These are phyloP conservation scores for Escarpia spicata DNA, from an alignment of 2,888 invertebrate genomes.

Conservation along the genomic window DNA sequence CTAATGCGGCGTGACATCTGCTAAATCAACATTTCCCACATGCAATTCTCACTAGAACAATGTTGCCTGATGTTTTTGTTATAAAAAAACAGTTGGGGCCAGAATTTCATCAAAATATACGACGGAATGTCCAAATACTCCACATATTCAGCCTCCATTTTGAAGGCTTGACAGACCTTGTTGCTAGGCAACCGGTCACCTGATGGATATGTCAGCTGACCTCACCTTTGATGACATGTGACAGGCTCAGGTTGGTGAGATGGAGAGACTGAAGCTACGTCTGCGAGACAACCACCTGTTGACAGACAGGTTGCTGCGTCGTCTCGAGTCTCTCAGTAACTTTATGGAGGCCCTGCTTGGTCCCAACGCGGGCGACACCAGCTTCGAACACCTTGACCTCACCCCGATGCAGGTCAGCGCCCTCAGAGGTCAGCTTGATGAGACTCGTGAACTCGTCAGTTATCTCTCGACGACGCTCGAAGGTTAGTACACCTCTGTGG, in stretches of 20 bases:
- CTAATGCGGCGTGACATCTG: too few species aligned
- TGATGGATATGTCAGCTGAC: too few species aligned
- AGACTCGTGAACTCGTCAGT: background rate
- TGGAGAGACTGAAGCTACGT: background rate
- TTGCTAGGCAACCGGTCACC: too few species aligned
- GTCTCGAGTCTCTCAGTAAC: background rate
- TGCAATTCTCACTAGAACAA: too few species aligned
- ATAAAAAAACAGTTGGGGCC: too few species aligned
- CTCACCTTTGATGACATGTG: background rate
- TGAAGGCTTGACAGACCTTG: too few species aligned
- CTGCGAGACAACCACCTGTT: background rate
- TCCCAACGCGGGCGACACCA: background rate
- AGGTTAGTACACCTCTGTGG: background rate
- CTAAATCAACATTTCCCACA: too few species aligned
- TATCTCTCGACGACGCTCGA: background rate
- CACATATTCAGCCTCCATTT: too few species aligned
- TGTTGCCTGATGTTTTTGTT: too few species aligned
- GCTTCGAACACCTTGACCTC: background rate
- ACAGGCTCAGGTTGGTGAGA: background rate
- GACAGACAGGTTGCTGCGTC: background rate
- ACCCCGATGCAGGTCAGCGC: conserved; percentile 11
- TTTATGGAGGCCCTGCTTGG: background rate
- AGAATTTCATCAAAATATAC: too few species aligned
- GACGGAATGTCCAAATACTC: too few species aligned
- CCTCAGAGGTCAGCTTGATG: background rate